Conservation (phyloP, 30 jellyfish, hydroid and myxozoan genomes). For the Hydra vulgaris region DNA sequence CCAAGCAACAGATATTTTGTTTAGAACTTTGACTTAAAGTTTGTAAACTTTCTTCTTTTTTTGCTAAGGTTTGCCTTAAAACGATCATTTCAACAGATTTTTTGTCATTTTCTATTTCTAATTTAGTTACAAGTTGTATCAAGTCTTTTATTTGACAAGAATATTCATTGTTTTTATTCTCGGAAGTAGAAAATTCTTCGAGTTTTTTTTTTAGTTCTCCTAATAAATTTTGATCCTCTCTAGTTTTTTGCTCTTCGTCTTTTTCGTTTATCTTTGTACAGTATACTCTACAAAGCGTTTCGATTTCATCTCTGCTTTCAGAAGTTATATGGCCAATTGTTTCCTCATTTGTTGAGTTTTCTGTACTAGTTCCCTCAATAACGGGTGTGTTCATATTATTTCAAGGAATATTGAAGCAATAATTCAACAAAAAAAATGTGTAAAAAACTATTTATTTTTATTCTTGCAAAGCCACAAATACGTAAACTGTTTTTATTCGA, state of each 20-base stretch:
- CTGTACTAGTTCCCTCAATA: neutral
- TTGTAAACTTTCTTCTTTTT: neutral
- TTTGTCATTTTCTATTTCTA: neutral
- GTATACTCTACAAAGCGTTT: neutral
- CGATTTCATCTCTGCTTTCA: neutral
- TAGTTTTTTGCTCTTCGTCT: neutral
- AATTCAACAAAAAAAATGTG: neutral
- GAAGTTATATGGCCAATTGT: neutral
- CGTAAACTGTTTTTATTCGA: neutral
- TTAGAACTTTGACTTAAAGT: neutral
- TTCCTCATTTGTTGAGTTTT: neutral
- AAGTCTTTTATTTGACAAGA: neutral
- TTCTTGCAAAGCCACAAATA: neutral
- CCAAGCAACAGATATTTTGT: neutral
- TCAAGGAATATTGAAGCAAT: neutral
- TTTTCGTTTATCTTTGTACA: neutral
- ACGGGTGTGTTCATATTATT: neutral
- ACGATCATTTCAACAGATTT: neutral
- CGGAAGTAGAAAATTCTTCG: neutral
- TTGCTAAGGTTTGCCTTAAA: neutral
- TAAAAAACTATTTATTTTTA: neutral
- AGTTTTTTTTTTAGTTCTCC: neutral
- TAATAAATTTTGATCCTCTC: neutral
- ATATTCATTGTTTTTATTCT: neutral
- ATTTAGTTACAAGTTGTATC: neutral